These are phyloP conservation scores for Erethizon dorsatum DNA, from an alignment of 2,797 vertebrate species.

Conservation along the genomic window DNA sequence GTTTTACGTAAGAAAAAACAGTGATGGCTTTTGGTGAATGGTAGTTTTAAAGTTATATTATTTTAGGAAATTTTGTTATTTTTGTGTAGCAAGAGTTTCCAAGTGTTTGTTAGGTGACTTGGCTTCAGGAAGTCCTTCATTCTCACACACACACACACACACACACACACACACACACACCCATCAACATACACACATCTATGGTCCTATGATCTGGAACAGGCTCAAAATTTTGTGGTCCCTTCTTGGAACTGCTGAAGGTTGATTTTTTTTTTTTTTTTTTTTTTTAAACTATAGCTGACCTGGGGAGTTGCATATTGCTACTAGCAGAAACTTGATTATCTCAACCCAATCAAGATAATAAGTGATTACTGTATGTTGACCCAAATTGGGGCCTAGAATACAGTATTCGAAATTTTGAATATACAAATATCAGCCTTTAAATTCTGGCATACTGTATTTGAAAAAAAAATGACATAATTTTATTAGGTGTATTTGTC, in stretches of 20 bases:
- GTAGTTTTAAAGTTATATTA: conserved; percentile 41
- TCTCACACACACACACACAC: not conserved
- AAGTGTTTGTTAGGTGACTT: not conserved
- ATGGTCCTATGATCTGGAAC: not conserved
- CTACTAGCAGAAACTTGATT: not conserved
- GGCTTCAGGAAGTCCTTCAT: not conserved
- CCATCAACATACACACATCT: too few species aligned
- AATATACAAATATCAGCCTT: not conserved
- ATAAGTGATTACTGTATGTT: not conserved
- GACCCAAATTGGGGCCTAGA: not conserved
- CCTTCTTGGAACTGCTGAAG: too few species aligned
- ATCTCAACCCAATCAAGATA: not conserved
- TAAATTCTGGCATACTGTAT: not conserved
- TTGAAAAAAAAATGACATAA: conserved; percentile 7
- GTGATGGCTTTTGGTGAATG: conserved; percentile 16
- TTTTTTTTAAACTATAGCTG: not conserved
- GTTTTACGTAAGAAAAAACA: conserved; percentile 4
- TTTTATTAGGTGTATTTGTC: conserved; percentile 12
- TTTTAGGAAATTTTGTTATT: conserved; percentile 26
- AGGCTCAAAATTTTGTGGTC: not conserved
- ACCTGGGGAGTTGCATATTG: not conserved
- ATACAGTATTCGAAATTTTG: conserved; percentile 7
- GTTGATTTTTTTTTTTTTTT: not conserved
- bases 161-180: too few species aligned
- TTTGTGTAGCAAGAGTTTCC: not conserved